A percentile compares a stretch with the other conserved stretches of the same genome.
Evolutionary conservation across 2,797 vertebrate genomes (phyloP).

Genomic region (Delichon dasypus): DNA sequence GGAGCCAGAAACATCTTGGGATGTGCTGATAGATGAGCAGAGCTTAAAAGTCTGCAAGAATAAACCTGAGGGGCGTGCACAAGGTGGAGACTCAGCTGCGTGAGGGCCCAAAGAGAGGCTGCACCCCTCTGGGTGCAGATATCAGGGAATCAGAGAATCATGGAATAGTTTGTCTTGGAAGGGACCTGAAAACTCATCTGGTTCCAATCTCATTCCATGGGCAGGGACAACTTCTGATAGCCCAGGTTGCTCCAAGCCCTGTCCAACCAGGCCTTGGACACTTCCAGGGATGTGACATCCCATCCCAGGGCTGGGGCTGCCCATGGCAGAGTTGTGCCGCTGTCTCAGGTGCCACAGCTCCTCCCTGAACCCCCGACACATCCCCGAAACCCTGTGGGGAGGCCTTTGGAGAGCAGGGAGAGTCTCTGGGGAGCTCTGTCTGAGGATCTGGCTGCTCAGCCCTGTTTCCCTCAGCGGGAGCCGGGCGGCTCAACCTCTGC

Average conservation of each 20-base stretch:
- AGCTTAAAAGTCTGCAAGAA: neutral
- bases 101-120: neutral
- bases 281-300: neutral
- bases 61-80: neutral
- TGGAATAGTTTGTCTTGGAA: neutral
- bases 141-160: neutral
- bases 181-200: neutral
- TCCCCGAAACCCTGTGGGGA: neutral
- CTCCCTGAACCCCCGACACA: accelerated
- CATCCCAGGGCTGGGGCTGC: neutral
- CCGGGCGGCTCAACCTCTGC: neutral
- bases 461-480: neutral
- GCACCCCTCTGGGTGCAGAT: neutral
- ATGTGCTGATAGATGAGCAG: neutral
- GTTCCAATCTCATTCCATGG: neutral
- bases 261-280: neutral
- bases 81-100: neutral
- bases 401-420: neutral
- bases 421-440: neutral
- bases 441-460: neutral
- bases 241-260: neutral
- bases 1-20: neutral
- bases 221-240: neutral
- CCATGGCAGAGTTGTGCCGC: neutral
- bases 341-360: no score